phyloP scores from a whole-genome alignment of 2,113 vertebrate species.

The Gymnobelideus leadbeateri region DNA sequence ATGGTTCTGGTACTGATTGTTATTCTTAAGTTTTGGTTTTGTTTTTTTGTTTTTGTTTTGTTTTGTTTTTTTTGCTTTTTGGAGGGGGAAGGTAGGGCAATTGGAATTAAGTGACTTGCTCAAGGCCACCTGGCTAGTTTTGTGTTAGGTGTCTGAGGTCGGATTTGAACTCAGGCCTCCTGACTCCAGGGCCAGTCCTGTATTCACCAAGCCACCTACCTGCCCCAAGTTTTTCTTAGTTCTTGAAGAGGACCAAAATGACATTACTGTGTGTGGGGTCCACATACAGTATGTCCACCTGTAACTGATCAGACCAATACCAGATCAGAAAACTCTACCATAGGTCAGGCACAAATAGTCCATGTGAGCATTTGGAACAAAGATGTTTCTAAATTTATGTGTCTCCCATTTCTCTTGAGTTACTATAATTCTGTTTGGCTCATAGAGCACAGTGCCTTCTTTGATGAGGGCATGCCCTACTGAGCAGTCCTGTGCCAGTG shows the following conservation, averaged over 20 bases:
- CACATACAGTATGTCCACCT: neutral
- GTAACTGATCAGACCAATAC: neutral
- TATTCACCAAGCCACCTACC: no score
- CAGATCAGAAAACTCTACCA: neutral
- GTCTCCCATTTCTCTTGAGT: neutral
- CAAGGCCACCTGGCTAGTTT: no score
- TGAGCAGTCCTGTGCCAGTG: neutral
- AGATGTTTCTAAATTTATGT: neutral
- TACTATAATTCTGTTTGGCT: neutral
- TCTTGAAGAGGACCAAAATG: neutral
- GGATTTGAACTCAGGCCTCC: no score
- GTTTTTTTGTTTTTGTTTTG: no score
- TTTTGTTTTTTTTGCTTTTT: no score
- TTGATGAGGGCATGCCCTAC: neutral
- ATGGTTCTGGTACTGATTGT: neutral
- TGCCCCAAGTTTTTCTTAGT: neutral
- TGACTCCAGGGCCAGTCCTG: no score
- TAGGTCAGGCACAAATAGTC: neutral
- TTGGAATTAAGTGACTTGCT: no score
- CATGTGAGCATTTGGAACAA: neutral
- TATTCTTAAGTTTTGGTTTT: neutral
- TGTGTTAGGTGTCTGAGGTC: no score
- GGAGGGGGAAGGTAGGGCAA: no score
- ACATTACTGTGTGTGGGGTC: neutral
- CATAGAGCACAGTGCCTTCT: neutral